Conservation (phyloP, 2,113 vertebrate genomes). For the Pollimyrus isidori region DNA sequence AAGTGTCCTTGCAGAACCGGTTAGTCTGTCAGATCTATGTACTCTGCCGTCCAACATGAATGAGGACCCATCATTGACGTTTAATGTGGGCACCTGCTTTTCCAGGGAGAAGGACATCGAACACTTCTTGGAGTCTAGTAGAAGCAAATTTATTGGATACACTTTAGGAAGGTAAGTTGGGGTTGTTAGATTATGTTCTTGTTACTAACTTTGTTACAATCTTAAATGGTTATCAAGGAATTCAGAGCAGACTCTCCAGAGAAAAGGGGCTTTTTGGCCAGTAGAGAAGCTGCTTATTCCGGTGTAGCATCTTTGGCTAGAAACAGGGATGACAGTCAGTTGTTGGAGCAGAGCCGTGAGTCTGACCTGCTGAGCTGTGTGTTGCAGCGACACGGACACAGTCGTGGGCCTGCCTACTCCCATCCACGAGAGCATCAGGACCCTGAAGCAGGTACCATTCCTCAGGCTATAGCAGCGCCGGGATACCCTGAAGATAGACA, state of each 20-base stretch:
- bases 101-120: slow-evolving; percentile 95
- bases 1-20: slow-evolving; percentile 23
- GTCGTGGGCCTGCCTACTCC: slow-evolving; percentile 91
- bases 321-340: not conserved
- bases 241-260: not conserved
- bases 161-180: slow-evolving; percentile 79
- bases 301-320: not conserved
- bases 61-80: not conserved
- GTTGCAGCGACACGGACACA: slow-evolving; percentile 83
- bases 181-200: not conserved
- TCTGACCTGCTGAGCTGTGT: slow-evolving; percentile 15
- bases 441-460: slow-evolving; percentile 80
- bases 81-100: not conserved
- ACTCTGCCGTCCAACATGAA: not conserved
- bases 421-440: slow-evolving; percentile 95
- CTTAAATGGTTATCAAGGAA: not conserved
- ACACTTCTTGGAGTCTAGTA: slow-evolving; percentile 92
- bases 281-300: not conserved
- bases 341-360: not conserved
- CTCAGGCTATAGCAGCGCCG: not conserved
- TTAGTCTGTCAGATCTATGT: not conserved
- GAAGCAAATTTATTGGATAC: slow-evolving; percentile 98
- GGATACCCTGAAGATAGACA: not conserved
- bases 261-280: not conserved
- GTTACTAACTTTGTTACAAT: not conserved